A percentile compares a stretch with the other conserved stretches of the same genome.
phyloP scores from a whole-genome alignment of 2,797 vertebrate species.

The Coilia nasus region DNA sequence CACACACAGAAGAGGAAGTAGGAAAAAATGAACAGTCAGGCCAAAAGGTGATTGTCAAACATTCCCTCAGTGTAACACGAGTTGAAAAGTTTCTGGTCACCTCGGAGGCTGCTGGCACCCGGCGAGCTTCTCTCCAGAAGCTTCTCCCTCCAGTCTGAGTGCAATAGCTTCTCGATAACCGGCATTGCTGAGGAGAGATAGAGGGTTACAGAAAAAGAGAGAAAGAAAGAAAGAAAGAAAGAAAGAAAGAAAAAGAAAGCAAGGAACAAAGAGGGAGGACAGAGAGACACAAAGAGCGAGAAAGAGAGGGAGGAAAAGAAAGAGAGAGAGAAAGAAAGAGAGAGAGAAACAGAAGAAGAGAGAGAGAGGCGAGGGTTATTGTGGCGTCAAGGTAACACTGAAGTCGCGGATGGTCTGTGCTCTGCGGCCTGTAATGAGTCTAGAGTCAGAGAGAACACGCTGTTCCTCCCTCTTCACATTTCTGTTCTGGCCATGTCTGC shows the following conservation, averaged over 20 bases:
- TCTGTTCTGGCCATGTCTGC: neutral
- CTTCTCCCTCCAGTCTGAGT: constrained; percentile 90
- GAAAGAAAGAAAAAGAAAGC: neutral
- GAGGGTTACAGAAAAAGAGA: neutral
- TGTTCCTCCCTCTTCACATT: neutral
- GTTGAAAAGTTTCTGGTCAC: constrained; percentile 63
- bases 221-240: neutral
- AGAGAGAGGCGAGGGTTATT: neutral
- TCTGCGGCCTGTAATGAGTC: neutral
- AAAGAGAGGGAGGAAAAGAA: neutral
- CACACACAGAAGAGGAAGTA: neutral
- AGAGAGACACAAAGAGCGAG: neutral
- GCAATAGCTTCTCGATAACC: constrained; percentile 92
- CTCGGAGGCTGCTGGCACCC: constrained; percentile 86
- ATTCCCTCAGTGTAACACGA: neutral
- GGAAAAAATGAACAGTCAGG: neutral
- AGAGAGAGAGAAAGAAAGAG: neutral
- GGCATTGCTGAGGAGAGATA: constrained; percentile 82
- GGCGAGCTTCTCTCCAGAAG: constrained; percentile 80
- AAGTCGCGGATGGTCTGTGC: neutral
- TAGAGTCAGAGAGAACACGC: neutral
- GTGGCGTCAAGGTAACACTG: neutral
- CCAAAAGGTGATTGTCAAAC: neutral
- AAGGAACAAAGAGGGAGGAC: neutral
- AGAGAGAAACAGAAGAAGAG: neutral